Evolutionary conservation across 2,888 invertebrate genomes (phyloP), one percentile per base, ranked within the genome.

Genomic region (Chirona hameri): DNA sequence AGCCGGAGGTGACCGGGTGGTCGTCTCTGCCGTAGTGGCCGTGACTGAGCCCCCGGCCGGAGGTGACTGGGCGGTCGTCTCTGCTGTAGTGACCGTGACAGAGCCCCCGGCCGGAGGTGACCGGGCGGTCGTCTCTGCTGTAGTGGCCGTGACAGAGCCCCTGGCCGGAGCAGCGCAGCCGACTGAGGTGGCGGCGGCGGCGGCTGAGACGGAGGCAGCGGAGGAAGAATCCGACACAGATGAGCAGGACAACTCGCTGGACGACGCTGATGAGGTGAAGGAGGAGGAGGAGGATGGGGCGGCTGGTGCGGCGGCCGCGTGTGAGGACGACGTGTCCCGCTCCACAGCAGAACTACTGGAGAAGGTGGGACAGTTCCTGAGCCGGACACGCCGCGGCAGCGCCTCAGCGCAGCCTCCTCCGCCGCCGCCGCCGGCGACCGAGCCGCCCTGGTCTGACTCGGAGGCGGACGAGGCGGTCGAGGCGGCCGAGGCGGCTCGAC

Each of bases 31-130:
- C 15, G 84, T 82, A 4, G 82, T 81, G 24, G 55, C 81, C 18
- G 60, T 79, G 15, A 1, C 81, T 10, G 80, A 72, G 27, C 27
- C n/a, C 46, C 82, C 81, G 31, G 84, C 84, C 81, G 83, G 83
- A 18, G 84, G 83, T 14, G 83, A 84, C 46, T 81, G 83, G 31
- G 83, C 83, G 76, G 83, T 84, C 31, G 83, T 83, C n/a, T 83
- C 84, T 48, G 81, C 83, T 9, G 84, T 82, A 3, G 82, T 81
- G 21, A 84, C 84, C 4, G 83, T 82, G n/a, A 81, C 83, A 15
- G 84, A 83, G 52, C 83, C 82, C 48, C 82, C 79, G 39, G 84
- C 84, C 81, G 83, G 83, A 15, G 84, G 83, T 15, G 83, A 83
- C 48, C 82, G 83, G 31, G 83, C 83, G 79, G 83, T 84, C 31